phyloP scores from a whole-genome alignment of 2,888 invertebrate genomes.

The Campaea margaritaria region DNA sequence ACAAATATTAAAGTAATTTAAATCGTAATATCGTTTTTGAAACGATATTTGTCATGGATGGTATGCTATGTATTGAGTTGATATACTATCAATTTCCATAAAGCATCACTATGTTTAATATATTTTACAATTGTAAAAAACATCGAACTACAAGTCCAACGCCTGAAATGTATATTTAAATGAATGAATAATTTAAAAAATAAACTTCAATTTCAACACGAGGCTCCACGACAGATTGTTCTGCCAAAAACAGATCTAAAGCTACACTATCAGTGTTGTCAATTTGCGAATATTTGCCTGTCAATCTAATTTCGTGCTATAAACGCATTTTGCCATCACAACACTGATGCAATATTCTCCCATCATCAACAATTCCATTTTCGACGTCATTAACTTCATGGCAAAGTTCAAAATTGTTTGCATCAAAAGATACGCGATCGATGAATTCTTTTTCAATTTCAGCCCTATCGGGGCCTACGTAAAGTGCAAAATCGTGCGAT shows the following conservation, averaged over 20 bases:
- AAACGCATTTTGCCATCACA: conserved; percentile 22
- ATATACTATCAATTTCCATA: too few relatives aligned
- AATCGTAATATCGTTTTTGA: too few relatives aligned
- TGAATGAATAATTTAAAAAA: not conserved
- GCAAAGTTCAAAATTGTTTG: conserved; percentile 26
- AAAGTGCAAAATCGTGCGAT: conserved; percentile 23
- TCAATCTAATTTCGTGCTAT: conserved; percentile 33
- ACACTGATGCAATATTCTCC: conserved; percentile 12
- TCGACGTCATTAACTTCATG: conserved; percentile 22
- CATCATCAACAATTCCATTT: conserved; percentile 23
- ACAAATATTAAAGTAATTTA: too few relatives aligned
- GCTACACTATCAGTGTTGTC: conserved; percentile 31
- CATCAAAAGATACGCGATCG: conserved; percentile 3
- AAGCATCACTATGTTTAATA: too few relatives aligned
- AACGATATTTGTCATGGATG: too few relatives aligned
- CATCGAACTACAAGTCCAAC: too few relatives aligned
- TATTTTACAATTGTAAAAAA: too few relatives aligned
- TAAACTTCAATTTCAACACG: conserved; percentile 2
- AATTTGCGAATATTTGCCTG: conserved; percentile 37
- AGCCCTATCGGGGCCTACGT: conserved; percentile 9
- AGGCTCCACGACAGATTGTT: not conserved
- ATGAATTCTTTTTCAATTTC: conserved; percentile 13
- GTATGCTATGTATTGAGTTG: too few relatives aligned
- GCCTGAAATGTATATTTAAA: too few relatives aligned
- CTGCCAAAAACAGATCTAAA: conserved; percentile 23